Evolutionary conservation across 35 echinoderm and acorn worm genomes (phyloP), one percentile per base, ranked within the genome.

Genomic region (Apostichopus japonicus): DNA sequence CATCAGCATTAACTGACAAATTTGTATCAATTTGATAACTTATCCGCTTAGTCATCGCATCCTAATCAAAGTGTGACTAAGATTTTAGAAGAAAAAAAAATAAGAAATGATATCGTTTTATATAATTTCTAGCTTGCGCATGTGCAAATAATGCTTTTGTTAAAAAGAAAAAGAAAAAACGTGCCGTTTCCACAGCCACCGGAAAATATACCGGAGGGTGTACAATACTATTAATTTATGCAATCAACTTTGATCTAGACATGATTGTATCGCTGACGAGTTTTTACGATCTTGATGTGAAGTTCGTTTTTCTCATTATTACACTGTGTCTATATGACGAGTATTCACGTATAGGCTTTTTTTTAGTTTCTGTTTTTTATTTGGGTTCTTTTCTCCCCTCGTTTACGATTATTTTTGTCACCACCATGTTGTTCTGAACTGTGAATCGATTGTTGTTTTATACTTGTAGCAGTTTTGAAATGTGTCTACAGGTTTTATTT

Each of bases 151-250:
- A 24, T 75, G 71, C n/a, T 75, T 75, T 75, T 23, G 15, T 61
- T 57, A 5, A 9, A 5, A n/a, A 65, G 63, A 67, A 15, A 10
- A 53, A 13, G 8, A 13, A 53, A 19, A 83, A 83, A 83, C 79
- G 15, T 83, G 79, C 79, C 79, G 79, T 53, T 55, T 54, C 33
- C 33, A 17, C 54, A 8, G 79, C 54, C 44, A 55, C 79, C 79
- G 79, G 79, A 83, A 83, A 83, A 83, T 33, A 6, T 53, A n/a
- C 81, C 81, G 17, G 10, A 21, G 81, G 81, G 81, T 84, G 33
- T 6, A 84, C 81, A 84, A 84, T 57, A 84, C 54, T 57, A 84
- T 84, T 84, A 84, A 84, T 84, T 84, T 84, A 84, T 84, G 81
- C 81, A 84, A 84, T 84, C 81, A 84, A 84, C 81, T 84, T 84